A percentile compares a stretch with the other conserved stretches of the same genome.
Conservation (phyloP, 2,113 vertebrate genomes). For the Melospiza melodia region DNA sequence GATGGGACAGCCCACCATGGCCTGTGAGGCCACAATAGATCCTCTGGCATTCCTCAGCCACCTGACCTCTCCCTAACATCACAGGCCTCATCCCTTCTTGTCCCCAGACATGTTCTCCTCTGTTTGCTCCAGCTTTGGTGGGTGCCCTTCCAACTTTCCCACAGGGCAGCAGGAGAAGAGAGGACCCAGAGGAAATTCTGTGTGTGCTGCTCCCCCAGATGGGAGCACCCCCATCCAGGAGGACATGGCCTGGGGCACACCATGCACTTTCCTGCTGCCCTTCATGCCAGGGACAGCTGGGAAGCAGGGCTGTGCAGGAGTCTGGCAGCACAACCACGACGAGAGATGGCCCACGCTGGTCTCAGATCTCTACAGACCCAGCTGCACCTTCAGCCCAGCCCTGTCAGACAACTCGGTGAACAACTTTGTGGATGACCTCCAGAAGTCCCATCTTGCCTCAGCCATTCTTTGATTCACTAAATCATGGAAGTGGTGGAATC, state of each 20-base stretch:
- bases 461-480: neutral
- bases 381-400: neutral
- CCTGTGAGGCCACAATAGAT: neutral
- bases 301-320: neutral
- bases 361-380: neutral
- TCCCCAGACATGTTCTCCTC: neutral
- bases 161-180: neutral
- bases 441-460: neutral
- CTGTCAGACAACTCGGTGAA: neutral
- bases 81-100: neutral
- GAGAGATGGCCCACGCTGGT: neutral
- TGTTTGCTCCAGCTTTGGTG: neutral
- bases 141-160: neutral
- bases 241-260: neutral
- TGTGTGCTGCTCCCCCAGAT: neutral
- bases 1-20: neutral
- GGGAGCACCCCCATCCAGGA: neutral
- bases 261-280: neutral
- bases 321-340: neutral
- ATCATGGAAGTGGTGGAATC: neutral
- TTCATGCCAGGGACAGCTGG: neutral
- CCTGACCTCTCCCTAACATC: neutral
- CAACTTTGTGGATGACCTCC: neutral
- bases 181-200: neutral
- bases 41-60: neutral